Evolutionary conservation across 2,888 invertebrate genomes (phyloP).

Genomic region (Xanthorhoe designata): DNA sequence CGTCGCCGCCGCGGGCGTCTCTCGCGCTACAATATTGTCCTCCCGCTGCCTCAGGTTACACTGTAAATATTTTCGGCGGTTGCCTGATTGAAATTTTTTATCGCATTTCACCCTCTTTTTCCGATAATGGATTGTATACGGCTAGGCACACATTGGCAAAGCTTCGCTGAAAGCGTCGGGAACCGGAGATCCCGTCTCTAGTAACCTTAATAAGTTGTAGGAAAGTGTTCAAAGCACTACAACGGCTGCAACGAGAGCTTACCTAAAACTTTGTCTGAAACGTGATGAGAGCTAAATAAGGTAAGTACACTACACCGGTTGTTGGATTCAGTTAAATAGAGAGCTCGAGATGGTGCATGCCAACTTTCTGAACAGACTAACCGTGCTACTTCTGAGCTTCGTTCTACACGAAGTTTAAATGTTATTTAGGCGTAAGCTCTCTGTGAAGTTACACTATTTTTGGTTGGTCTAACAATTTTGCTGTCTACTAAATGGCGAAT

Average conservation of each 20-base stretch:
- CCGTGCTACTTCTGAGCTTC: conserved; percentile 10
- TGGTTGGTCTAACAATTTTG: background rate
- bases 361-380: conserved; percentile 26
- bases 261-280: conserved; percentile 30
- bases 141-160: conserved; percentile 63
- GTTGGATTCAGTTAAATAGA: conserved; percentile 27
- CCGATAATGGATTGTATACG: conserved; percentile 76
- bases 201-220: conserved; percentile 28
- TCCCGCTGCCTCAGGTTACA: conserved; percentile 80
- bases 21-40: conserved; percentile 82
- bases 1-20: conserved; percentile 71
- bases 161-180: conserved; percentile 48
- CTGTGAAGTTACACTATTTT: conserved; percentile 2
- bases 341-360: conserved; percentile 22
- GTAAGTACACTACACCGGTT: conserved; percentile 26
- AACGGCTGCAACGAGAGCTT: conserved; percentile 23
- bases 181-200: conserved; percentile 40
- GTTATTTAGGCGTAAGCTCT: conserved; percentile 18
- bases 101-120: conserved; percentile 74
- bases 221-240: conserved; percentile 30
- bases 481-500: background rate
- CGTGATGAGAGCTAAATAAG: conserved; percentile 29
- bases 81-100: conserved; percentile 83
- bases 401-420: conserved; percentile 16
- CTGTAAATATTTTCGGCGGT: conserved; percentile 83